Base-by-base conservation (phyloP, 2,113 vertebrate genomes). In the Papio anubis region DNA sequence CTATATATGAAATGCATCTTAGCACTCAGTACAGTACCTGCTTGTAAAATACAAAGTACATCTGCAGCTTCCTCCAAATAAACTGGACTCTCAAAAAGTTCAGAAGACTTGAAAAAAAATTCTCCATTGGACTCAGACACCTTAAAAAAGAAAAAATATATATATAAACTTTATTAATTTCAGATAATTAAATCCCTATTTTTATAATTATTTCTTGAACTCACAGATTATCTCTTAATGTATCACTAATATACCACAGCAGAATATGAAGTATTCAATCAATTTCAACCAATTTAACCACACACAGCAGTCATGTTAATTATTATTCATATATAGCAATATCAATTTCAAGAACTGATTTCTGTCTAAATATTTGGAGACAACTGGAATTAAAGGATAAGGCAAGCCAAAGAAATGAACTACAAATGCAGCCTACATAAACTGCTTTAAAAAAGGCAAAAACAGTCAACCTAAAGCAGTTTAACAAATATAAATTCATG, bases 11-110 rank as follows among this genome's bases (percentile, higher is more conserved):
- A 96, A 61, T 81, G 14, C 48, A 76, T 82, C 73, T 93, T 48
- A 79, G 82, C 61, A 94, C n/a, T 92, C 8, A 89, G 73, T 50
- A 92, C 5, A 87, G 8, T 98, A 99, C 99, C 99, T 99, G 99
- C 99, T 99, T 99, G 99, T 97, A 99, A 98, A 98, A 99, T 99
- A 97, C 99, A 99, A 79, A 99, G 99, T 25, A 99, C 99, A 98
- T 99, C 99, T 70, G 99, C 99, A 25, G 99, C 99, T 98, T 99
- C 99, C 43, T 99, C 99, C 98, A 99, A 98, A 94, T 99, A 99
- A 10, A 99, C 99, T 0, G 99, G 99, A 98, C 99, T 99, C 98
- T 99, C 99, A 72, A 99, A 99, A 20, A 99, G 99, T 95, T 99
- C 99, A 4, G 99, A 99, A 1, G 99, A 99, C 96, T 99, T 99